Conservation (phyloP, 1,140 invertebrate genomes). For the Drosophila busckii region DNA sequence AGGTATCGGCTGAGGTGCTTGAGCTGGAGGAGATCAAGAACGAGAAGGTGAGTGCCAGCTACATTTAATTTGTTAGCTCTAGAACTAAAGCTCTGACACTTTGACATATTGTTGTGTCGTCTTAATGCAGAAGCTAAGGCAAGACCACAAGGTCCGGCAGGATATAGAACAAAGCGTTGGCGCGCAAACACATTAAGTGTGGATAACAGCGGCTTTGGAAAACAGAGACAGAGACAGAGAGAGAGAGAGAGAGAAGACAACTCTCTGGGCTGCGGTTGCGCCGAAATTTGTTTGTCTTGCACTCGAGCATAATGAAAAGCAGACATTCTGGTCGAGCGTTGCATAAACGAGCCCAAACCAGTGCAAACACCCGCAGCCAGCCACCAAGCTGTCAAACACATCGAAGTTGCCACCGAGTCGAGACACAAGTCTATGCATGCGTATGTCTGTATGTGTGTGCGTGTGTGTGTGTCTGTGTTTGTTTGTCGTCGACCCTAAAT, state of each 20-base stretch:
- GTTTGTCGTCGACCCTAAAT: conserved; percentile 65
- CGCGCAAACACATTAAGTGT: conserved; percentile 57
- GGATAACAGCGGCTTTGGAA: conserved; percentile 40
- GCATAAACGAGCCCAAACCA: conserved; percentile 23
- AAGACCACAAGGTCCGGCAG: conserved; percentile 14
- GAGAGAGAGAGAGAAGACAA: not conserved
- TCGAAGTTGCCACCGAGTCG: conserved; percentile 25
- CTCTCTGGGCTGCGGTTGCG: conserved; percentile 40
- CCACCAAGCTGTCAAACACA: conserved; percentile 53
- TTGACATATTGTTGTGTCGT: conserved; percentile 36
- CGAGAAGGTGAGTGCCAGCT: conserved; percentile 64
- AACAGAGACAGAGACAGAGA: conserved; percentile 16
- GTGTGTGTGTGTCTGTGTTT: conserved; percentile 11
- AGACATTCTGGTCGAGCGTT: conserved; percentile 62
- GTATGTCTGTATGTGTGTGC: conserved; percentile 3
- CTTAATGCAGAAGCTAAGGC: conserved; percentile 13
- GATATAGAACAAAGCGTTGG: not conserved
- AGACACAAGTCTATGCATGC: conserved; percentile 8
- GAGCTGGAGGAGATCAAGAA: conserved; percentile 77
- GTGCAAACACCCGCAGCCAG: conserved; percentile 15
- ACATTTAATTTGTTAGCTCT: conserved; percentile 17
- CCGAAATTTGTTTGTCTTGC: conserved; percentile 70
- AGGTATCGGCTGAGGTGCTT: conserved; percentile 76
- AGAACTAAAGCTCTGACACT: no score
- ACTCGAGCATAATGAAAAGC: conserved; percentile 73